Percentiles rank a stretch among this genome's conserved stretches.
phyloP scores from a whole-genome alignment of 2,888 invertebrate species.

The Malthinus seriepunctatus region DNA sequence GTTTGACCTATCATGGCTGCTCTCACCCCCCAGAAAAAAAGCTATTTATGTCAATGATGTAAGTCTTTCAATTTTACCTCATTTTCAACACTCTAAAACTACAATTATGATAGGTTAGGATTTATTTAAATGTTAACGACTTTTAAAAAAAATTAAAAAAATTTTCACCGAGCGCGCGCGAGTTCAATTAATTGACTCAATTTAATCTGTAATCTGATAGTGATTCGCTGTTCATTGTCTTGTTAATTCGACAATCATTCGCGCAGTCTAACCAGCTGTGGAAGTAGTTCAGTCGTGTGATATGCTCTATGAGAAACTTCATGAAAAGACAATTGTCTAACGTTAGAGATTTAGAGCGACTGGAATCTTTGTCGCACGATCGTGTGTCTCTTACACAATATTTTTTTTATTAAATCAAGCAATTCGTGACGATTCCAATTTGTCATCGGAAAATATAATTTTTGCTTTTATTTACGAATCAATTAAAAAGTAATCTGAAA shows the following conservation, averaged over 20 bases:
- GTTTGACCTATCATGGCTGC: conserved; percentile 53
- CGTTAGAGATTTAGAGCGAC: conserved; percentile 22
- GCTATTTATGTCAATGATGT: conserved; percentile 46
- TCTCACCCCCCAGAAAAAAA: conserved; percentile 35
- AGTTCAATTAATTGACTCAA: conserved; percentile 10
- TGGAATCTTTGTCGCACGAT: conserved; percentile 11
- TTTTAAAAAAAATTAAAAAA: too few species aligned
- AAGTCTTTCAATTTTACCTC: conserved; percentile 40
- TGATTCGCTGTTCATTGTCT: conserved; percentile 19
- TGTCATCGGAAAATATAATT: background rate
- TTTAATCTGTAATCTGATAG: conserved; percentile 19
- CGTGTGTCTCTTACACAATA: too few species aligned
- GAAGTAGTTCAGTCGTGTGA: conserved; percentile 25
- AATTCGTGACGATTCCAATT: too few species aligned
- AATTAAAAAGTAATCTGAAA: conserved; percentile 35
- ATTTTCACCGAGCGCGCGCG: background rate
- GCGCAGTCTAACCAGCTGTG: conserved; percentile 23
- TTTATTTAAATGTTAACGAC: background rate
- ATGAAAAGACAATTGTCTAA: conserved; percentile 25
- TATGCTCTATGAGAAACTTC: conserved; percentile 22
- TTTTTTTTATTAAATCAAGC: too few species aligned
- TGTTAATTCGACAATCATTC: conserved; percentile 24
- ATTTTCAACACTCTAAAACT: background rate
- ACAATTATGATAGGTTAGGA: background rate
- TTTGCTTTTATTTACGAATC: conserved; percentile 4